Evolutionary conservation across 2,888 invertebrate genomes (phyloP).

Genomic region (Pteria penguin): DNA sequence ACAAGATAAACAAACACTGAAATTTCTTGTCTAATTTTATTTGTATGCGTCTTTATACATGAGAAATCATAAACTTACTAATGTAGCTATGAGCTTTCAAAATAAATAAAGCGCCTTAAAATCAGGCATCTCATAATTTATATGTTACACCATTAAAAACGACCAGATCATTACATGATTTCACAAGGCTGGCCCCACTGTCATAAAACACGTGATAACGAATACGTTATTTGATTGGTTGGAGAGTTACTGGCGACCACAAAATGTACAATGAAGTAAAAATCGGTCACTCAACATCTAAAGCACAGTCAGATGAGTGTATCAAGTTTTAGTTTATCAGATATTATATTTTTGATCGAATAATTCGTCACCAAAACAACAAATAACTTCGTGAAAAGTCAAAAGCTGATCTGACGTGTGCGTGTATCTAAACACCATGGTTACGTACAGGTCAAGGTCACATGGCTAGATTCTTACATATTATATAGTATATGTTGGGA

Average conservation of each 20-base stretch:
- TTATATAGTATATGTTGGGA: too few relatives aligned
- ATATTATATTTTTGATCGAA: too few relatives aligned
- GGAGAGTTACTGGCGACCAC: neutral
- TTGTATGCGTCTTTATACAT: neutral
- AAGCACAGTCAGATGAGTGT: neutral
- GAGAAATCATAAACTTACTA: neutral
- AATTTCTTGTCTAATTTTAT: too few relatives aligned
- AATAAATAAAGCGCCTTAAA: neutral
- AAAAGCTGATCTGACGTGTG: too few relatives aligned
- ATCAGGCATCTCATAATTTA: neutral
- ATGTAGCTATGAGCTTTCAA: neutral
- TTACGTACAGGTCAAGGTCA: too few relatives aligned
- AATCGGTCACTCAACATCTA: neutral
- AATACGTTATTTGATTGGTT: neutral
- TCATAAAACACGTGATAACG: neutral
- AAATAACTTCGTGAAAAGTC: too few relatives aligned
- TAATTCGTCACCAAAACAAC: too few relatives aligned
- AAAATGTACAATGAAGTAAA: neutral
- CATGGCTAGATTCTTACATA: too few relatives aligned
- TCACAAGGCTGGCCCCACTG: neutral
- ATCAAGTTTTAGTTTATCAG: too few relatives aligned
- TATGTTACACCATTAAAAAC: neutral
- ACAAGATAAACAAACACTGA: too few relatives aligned
- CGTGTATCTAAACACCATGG: too few relatives aligned
- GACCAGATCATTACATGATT: neutral